phyloP scores from a whole-genome alignment of 1,140 invertebrate species.

The Formica exsecta region DNA sequence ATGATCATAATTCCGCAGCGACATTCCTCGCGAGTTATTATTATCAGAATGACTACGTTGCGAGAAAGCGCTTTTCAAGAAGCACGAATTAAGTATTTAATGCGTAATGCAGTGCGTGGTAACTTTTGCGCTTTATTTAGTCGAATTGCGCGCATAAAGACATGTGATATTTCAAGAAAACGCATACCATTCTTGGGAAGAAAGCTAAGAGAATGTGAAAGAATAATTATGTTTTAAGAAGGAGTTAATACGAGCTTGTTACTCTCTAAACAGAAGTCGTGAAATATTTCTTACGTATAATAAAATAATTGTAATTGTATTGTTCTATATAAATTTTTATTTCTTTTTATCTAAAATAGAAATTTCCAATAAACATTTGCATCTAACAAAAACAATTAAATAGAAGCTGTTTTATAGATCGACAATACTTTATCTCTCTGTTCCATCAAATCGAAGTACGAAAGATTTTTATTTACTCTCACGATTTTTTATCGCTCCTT shows the following conservation, averaged over 20 bases:
- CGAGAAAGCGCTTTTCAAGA: conserved; percentile 7
- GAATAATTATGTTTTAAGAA: background rate
- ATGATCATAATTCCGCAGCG: conserved; percentile 22
- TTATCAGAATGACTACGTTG: conserved; percentile 12
- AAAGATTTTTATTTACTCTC: background rate
- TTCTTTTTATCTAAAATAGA: no score
- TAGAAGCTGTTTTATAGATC: background rate
- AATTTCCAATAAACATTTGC: no score
- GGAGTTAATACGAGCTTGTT: background rate
- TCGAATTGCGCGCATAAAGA: background rate
- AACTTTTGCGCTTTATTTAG: conserved; percentile 11
- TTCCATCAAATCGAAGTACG: background rate
- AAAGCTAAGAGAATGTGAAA: background rate
- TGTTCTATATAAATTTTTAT: no score
- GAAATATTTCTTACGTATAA: no score
- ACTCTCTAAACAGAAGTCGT: no score
- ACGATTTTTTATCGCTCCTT: conserved; percentile 25
- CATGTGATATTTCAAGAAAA: background rate
- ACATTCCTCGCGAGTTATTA: conserved; percentile 37
- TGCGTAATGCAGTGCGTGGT: background rate
- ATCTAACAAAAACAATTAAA: background rate
- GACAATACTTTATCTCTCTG: background rate
- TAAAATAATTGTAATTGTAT: no score
- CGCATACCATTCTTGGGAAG: background rate
- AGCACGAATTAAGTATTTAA: conserved; percentile 30